Base-by-base conservation (phyloP, 2,797 vertebrate genomes). In the Carapus acus region DNA sequence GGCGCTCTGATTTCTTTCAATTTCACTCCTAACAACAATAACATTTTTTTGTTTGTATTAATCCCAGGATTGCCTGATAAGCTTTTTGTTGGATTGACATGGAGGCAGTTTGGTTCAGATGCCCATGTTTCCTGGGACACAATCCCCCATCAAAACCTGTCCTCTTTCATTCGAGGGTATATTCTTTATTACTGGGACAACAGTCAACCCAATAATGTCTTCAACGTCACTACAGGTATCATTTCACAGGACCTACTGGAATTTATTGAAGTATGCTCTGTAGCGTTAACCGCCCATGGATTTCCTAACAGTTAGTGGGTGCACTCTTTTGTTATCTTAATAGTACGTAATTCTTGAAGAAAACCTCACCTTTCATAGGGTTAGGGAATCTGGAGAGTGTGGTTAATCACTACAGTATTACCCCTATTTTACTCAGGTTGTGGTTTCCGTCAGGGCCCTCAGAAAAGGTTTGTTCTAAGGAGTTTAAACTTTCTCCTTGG, bases 81-180 rank as follows among this genome's bases (percentile, higher is more conserved):
- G 2, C 34, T 37, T 22, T 82, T 88, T 46, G 13, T 40, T 17
- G 1, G 3, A 0, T 1, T 84, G 13, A 46, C 0, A 2, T 44
- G 7, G 39, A 29, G 43, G 4, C 66, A 45, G 22, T 8, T 8
- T 12, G 42, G 43, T 8, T 57, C 45, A 1, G 36, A 70, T 1
- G 49, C 75, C 8, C n/a, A 46, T 40, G 43, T 90, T 0, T 73
- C 49, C 41, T 90, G 88, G 88, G 8, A 50, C 0, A 48, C 24
- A 2, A 16, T 87, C 21, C 11, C 45, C 18, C 23, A 58, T 6
- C 16, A 7, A 19, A 12, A 64, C 11, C 82, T 77, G 55, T 48
- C 47, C 1, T 82, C 87, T 7, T 79, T 79, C 27, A 78, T 90
- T 49, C 9, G 1, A 1, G 76, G 82, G 11, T 88, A 85, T 33